A percentile compares a stretch with the other conserved stretches of the same genome.
These are phyloP conservation scores for Andrena haemorrhoa DNA, from an alignment of 2,888 invertebrate species.

Conservation along the genomic window DNA sequence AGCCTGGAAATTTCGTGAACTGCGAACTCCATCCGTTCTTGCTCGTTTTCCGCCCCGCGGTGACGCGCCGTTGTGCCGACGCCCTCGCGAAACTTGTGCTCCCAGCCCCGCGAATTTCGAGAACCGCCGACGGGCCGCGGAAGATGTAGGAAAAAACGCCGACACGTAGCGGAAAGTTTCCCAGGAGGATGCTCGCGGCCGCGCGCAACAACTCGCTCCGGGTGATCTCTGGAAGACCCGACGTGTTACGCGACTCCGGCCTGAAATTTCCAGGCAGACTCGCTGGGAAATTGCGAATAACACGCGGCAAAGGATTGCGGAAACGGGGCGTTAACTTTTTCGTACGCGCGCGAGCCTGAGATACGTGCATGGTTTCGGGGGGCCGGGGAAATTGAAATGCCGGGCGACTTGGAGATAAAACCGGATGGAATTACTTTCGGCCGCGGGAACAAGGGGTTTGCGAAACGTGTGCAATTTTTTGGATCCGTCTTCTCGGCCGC, in stretches of 20 bases:
- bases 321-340: background rate
- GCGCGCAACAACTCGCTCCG: background rate
- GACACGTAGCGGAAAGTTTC: slow-evolving; percentile 39
- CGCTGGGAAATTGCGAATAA: slow-evolving; percentile 34
- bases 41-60: background rate
- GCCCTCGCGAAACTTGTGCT: slow-evolving; percentile 23
- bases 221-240: slow-evolving; percentile 27
- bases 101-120: background rate
- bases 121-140: slow-evolving; percentile 30
- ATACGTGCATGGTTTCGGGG: background rate
- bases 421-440: background rate
- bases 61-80: slow-evolving; percentile 4
- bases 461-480: background rate
- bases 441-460: background rate
- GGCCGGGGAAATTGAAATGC: background rate
- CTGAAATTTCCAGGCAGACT: slow-evolving; percentile 2
- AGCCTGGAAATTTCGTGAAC: slow-evolving; percentile 22
- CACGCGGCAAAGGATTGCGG: background rate
- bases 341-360: background rate
- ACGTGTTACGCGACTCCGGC: background rate
- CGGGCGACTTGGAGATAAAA: background rate
- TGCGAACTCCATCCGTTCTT: background rate
- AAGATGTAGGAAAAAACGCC: slow-evolving; percentile 40
- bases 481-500: background rate
- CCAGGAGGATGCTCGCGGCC: background rate